Conservation (phyloP, 2,888 invertebrate species). For the Rhagonycha fulva region DNA sequence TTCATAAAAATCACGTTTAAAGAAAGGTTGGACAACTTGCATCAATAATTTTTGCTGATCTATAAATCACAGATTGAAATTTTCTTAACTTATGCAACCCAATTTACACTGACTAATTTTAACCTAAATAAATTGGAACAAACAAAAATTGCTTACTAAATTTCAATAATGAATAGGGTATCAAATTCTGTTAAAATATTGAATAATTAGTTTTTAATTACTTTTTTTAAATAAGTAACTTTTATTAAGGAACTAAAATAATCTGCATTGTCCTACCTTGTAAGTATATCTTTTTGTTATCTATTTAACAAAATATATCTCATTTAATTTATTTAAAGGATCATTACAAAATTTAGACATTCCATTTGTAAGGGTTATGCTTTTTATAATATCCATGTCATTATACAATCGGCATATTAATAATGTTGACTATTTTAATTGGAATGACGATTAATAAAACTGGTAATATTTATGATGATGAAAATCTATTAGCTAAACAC, state of each 20-base stretch:
- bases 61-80: not conserved
- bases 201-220: too few species aligned
- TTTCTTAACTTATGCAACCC: not conserved
- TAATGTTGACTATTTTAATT: conserved; percentile 33
- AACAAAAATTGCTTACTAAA: too few species aligned
- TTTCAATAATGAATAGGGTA: too few species aligned
- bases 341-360: conserved; percentile 36
- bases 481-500: conserved; percentile 9
- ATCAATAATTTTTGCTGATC: not conserved
- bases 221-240: too few species aligned
- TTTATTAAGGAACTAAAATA: too few species aligned
- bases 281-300: conserved; percentile 21
- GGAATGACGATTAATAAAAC: conserved; percentile 29
- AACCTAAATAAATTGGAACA: too few species aligned
- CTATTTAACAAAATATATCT: conserved; percentile 38
- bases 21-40: not conserved
- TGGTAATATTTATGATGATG: conserved; percentile 10
- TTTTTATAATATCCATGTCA: conserved; percentile 16
- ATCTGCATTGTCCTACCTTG: conserved; percentile 4
- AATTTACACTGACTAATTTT: too few species aligned
- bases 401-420: conserved; percentile 31
- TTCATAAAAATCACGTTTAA: not conserved
- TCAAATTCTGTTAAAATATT: too few species aligned
- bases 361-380: conserved; percentile 25
- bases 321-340: conserved; percentile 31